phyloP scores from a whole-genome alignment of 2,888 invertebrate species.

The Pterostichus madidus region DNA sequence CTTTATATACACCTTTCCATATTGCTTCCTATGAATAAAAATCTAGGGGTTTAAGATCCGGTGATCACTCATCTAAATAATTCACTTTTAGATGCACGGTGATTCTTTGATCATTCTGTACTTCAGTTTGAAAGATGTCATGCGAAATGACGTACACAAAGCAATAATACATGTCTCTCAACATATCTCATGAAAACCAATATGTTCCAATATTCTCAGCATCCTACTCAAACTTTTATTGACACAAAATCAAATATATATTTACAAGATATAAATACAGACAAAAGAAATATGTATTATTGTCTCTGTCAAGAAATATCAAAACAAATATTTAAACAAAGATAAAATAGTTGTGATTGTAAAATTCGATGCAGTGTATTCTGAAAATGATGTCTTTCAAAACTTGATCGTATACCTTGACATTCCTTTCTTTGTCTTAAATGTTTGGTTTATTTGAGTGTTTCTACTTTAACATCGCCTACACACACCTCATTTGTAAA shows the following conservation, averaged over 20 bases:
- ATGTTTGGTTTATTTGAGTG: constrained; percentile 40
- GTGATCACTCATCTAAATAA: too few relatives aligned
- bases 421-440: constrained; percentile 13
- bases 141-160: too few relatives aligned
- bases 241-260: constrained; percentile 5
- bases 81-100: too few relatives aligned
- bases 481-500: constrained; percentile 50
- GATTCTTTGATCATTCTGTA: background rate
- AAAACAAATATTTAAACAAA: too few relatives aligned
- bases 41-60: too few relatives aligned
- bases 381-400: constrained; percentile 39
- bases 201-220: background rate
- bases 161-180: too few relatives aligned
- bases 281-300: background rate
- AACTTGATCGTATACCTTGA: background rate
- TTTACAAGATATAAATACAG: constrained; percentile 2
- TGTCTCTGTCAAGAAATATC: background rate
- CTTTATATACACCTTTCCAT: too few relatives aligned
- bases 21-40: too few relatives aligned
- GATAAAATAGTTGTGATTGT: too few relatives aligned
- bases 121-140: background rate
- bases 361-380: background rate
- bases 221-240: constrained; percentile 10
- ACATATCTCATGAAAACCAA: background rate
- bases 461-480: constrained; percentile 47